Evolutionary conservation across 2,113 vertebrate genomes (phyloP), one percentile per base, ranked within the genome.

Genomic region (Thunnus thynnus): DNA sequence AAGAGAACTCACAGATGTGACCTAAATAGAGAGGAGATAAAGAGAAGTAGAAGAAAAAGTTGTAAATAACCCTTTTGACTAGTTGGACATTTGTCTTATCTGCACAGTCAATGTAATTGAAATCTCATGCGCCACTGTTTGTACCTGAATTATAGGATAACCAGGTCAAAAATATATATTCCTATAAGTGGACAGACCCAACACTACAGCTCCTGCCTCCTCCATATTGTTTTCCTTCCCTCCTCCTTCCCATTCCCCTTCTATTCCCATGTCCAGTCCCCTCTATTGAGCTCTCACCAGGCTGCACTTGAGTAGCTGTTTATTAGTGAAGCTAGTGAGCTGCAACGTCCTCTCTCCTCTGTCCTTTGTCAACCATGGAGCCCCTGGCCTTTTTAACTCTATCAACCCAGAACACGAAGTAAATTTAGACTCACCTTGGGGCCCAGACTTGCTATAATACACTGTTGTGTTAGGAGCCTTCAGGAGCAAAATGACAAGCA

Each of bases 1-100:
- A 66, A 72, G 75, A 81, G 76, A 86, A 82, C 78, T 80, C 86
- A 88, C 93, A 94, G 92, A 92, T 94, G 93, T 94, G 88, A 71
- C 65, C 82, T 57, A 83, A 88, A 87, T 90, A 73, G 57, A 64
- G 36, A n/a, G 30, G 6, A 17, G 46, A 60, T 66, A 16, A 71
- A n/a, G 13, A 58, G 61, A 50, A 51, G 5, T 8, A 1, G 70
- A 13, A 22, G 22, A 8, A 41, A 58, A 32, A 56, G 10, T 68
- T 48, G 62, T 13, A 20, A 50, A 67, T 47, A 61, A 36, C 13
- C 4, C 2, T 66, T 14, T 48, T 3, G 41, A 64, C 44, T 13
- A 16, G 22, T 32, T 64, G 20, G 20, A 70, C 18, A 52, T 16
- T 14, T 25, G 47, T 50, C 47, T 46, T 65, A 46, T 69, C 44